Conservation (phyloP, 2,113 vertebrate species). For the Leucoraja erinaceus region DNA sequence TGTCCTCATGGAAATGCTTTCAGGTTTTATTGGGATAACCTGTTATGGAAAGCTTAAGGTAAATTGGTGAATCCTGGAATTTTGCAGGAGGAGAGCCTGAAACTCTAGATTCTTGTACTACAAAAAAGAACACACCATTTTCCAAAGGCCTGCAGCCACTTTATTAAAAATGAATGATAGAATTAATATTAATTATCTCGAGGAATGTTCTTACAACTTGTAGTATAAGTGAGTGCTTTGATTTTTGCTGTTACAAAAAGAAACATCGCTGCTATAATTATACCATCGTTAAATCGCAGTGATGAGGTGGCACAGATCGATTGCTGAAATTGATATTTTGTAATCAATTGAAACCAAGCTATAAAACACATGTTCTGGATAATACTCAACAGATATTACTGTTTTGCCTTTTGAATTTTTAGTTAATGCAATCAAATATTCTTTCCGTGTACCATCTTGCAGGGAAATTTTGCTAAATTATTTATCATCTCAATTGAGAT, state of each 20-base stretch:
- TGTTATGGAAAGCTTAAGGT: not conserved
- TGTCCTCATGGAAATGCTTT: not conserved
- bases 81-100: not conserved
- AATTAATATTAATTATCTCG: not conserved
- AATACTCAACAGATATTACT: not conserved
- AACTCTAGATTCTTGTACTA: not conserved
- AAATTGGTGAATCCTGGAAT: not conserved
- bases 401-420: not conserved
- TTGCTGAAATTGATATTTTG: conserved; percentile 7
- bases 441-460: not conserved
- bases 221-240: not conserved
- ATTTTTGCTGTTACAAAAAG: not conserved
- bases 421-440: not conserved
- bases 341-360: not conserved
- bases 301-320: not conserved
- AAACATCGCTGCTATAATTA: not conserved
- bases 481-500: not conserved
- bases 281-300: not conserved
- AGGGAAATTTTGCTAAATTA: not conserved
- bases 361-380: not conserved
- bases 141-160: not conserved
- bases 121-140: not conserved
- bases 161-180: not conserved
- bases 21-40: not conserved
- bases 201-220: not conserved